Conservation (phyloP, 1,140 invertebrate species). For the Anastrepha obliqua region DNA sequence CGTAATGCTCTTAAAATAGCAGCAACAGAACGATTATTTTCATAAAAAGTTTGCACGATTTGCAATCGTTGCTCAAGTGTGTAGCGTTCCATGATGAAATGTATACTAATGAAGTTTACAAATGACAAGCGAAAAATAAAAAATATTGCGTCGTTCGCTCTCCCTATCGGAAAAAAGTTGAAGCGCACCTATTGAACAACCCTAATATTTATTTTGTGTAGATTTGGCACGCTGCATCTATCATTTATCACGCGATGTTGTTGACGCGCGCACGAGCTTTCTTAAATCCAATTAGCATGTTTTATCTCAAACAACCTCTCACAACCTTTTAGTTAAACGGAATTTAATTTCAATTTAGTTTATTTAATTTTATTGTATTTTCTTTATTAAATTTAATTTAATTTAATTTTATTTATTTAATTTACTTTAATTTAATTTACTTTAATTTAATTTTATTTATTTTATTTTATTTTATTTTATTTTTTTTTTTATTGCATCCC, state of each 20-base stretch:
- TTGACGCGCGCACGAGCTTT: conserved; percentile 16
- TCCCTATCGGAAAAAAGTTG: too few relatives aligned
- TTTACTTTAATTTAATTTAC: neutral
- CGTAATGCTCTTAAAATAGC: too few relatives aligned
- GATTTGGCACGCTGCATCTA: conserved; percentile 41
- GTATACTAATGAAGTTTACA: too few relatives aligned
- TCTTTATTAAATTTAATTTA: neutral
- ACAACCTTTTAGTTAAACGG: neutral
- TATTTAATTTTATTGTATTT: neutral
- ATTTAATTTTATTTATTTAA: too few relatives aligned
- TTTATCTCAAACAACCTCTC: neutral
- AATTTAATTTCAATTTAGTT: neutral
- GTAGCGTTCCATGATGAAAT: too few relatives aligned
- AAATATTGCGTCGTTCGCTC: too few relatives aligned
- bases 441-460: neutral
- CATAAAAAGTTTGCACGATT: too few relatives aligned
- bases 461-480: neutral
- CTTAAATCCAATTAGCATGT: neutral
- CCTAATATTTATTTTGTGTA: conserved; percentile 5
- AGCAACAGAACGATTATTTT: too few relatives aligned
- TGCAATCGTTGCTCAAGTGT: too few relatives aligned
- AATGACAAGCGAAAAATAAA: too few relatives aligned
- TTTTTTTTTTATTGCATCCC: too few relatives aligned
- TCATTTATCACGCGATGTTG: conserved; percentile 47
- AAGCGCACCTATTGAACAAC: too few relatives aligned